Percentiles rank a stretch among this genome's conserved stretches.
These are phyloP conservation scores for Goniozus legneri DNA, from an alignment of 1,140 invertebrate genomes.

Conservation along the genomic window DNA sequence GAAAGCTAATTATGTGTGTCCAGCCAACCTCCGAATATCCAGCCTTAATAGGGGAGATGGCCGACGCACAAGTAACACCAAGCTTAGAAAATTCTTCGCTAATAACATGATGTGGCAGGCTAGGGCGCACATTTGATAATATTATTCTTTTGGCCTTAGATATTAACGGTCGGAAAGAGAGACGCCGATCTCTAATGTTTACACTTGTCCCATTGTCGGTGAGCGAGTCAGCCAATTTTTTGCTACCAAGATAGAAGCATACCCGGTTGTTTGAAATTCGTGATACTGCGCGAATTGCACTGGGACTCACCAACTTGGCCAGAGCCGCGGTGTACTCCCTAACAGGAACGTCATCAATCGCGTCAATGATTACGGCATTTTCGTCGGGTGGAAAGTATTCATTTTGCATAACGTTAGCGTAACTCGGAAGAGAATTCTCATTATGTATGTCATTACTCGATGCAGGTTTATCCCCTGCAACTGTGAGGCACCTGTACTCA, in stretches of 20 bases:
- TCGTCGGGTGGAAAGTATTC: not conserved
- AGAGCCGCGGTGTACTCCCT: not conserved
- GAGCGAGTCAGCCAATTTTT: not conserved
- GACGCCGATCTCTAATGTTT: not conserved
- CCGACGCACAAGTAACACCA: not conserved
- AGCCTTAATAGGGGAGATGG: not conserved
- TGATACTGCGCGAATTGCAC: not conserved
- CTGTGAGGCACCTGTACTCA: too few relatives aligned
- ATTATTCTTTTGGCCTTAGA: conserved; percentile 7
- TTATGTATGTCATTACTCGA: too few relatives aligned
- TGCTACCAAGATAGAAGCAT: conserved; percentile 4
- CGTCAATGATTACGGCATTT: conserved; percentile 1
- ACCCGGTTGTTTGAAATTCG: conserved; percentile 3
- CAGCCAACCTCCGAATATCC: not conserved
- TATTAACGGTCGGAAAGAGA: not conserved
- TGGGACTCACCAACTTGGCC: not conserved
- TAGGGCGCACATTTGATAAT: conserved; percentile 9
- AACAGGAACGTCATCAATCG: not conserved
- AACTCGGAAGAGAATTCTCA: too few relatives aligned
- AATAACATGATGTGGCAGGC: conserved; percentile 2
- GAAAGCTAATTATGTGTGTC: not conserved
- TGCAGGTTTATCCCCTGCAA: too few relatives aligned
- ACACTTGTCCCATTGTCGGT: not conserved
- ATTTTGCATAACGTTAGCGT: not conserved
- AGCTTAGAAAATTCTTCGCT: not conserved